A percentile compares a stretch with the other conserved stretches of the same genome.
These are phyloP conservation scores for Pogonus chalceus DNA, from an alignment of 1,140 invertebrate species.

Conservation along the genomic window DNA sequence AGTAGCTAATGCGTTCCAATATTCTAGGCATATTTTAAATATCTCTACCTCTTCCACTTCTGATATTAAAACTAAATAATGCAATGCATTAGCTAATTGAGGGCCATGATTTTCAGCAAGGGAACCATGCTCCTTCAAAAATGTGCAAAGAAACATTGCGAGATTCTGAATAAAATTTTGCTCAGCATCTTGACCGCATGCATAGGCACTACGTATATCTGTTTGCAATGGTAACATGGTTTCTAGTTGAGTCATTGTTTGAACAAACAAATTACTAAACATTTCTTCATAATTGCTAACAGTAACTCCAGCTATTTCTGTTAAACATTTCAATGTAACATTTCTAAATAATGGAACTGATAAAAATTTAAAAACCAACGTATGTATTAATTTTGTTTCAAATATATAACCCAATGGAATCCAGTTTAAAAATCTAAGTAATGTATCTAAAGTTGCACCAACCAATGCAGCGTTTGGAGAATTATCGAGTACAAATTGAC, in stretches of 20 bases:
- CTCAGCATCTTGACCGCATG: conserved; percentile 86
- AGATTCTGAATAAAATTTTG: conserved; percentile 99
- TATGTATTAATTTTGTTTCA: conserved; percentile 94
- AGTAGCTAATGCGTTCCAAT: conserved; percentile 90
- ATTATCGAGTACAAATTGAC: conserved; percentile 96
- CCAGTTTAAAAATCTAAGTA: conserved; percentile 97
- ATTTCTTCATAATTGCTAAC: conserved; percentile 85
- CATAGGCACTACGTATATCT: conserved; percentile 89
- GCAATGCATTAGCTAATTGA: conserved; percentile 69
- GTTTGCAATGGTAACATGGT: conserved; percentile 83
- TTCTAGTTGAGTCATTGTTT: conserved; percentile 86
- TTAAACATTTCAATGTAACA: conserved; percentile 95
- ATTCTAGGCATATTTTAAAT: conserved; percentile 99
- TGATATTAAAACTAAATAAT: conserved; percentile 93
- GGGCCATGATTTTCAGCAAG: conserved; percentile 74
- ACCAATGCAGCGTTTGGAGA: conserved; percentile 93
- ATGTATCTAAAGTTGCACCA: conserved; percentile 87
- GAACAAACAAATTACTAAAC: conserved; percentile 78
- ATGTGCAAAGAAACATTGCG: conserved; percentile 94
- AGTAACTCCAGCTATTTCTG: conserved; percentile 90
- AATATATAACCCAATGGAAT: conserved; percentile 99
- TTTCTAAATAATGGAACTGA: conserved; percentile 97
- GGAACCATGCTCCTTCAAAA: conserved; percentile 88
- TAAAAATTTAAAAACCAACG: conserved; percentile 94
- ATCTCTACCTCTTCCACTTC: conserved; percentile 99